Base-by-base conservation (phyloP, 2,113 vertebrate species). In the Microcebus tavaratra region DNA sequence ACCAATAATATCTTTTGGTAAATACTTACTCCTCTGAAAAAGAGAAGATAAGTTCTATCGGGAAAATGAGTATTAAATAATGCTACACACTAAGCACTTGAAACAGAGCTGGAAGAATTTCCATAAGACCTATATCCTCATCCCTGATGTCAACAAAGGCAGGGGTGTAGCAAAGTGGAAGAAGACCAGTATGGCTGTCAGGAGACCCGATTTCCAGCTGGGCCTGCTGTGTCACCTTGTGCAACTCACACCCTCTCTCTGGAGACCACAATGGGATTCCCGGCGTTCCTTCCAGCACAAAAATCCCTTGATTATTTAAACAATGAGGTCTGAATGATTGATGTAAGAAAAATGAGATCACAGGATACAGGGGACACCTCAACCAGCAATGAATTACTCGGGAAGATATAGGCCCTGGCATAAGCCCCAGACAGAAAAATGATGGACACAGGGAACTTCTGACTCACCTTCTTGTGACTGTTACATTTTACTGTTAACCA, bases 381-480 rank as follows among this genome's bases (percentile, higher is more conserved):
- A 0, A 96, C 25, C 31, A 94, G 39, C 48, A 63, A 42, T 63
- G 48, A 85, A 79, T 36, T 45, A 65, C 82, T 82, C 82, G 23
- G 50, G 39, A 76, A 91, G 42, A 89, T 10, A 86, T 42, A 48
- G 68, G 53, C 8, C 39, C 50, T 96, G 90, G 55, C 78, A 91
- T 78, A 92, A 95, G n/a, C 23, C 78, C 94, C 92, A 82, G 95
- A 63, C 11, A 87, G 76, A 79, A 94, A 86, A 91, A 59, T 76
- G 87, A 79, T 50, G 73, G 78, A 75, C 57, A n/a, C 20, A 2
- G 63, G 39, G 73, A 86, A 42, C 36, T 53, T 94, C 25, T 53
- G 78, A 65, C 39, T 68, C 53, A 79, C 42, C 31, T 79, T 91
- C 57, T 29, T 63, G 13, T 42, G 36, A 75, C 55, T 88, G 11